phyloP scores from a whole-genome alignment of 2,797 vertebrate species.

The Characodon lateralis region DNA sequence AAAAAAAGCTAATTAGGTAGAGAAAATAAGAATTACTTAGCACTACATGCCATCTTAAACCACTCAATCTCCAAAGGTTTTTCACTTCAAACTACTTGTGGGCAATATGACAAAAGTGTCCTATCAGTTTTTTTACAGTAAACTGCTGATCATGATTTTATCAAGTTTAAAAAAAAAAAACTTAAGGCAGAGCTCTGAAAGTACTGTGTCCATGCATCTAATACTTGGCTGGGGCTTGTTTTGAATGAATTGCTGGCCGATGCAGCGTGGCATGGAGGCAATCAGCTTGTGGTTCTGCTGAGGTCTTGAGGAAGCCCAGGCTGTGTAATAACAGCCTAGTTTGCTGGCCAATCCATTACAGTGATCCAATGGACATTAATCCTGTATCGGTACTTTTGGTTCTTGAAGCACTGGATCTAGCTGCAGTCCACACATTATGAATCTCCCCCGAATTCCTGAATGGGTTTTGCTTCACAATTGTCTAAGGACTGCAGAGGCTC shows the following conservation, averaged over 20 bases:
- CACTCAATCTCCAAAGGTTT: neutral
- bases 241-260: too few species aligned
- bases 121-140: neutral
- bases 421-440: too few species aligned
- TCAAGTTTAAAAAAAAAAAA: neutral
- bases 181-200: neutral
- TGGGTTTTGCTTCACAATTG: too few species aligned
- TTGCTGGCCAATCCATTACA: too few species aligned
- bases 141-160: neutral
- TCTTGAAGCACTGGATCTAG: too few species aligned
- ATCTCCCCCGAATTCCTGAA: too few species aligned
- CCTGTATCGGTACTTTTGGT: too few species aligned
- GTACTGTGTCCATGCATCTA: neutral
- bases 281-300: neutral
- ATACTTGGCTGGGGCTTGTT: too few species aligned
- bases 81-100: neutral
- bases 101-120: neutral
- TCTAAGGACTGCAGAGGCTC: too few species aligned
- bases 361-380: too few species aligned
- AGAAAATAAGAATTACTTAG: neutral
- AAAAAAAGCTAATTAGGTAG: neutral
- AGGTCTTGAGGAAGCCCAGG: neutral
- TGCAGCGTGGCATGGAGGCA: too few species aligned
- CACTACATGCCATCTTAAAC: neutral
- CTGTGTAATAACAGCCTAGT: too few species aligned